Conservation (phyloP, 23 tunicate genomes). For the Oikopleura albicans region DNA sequence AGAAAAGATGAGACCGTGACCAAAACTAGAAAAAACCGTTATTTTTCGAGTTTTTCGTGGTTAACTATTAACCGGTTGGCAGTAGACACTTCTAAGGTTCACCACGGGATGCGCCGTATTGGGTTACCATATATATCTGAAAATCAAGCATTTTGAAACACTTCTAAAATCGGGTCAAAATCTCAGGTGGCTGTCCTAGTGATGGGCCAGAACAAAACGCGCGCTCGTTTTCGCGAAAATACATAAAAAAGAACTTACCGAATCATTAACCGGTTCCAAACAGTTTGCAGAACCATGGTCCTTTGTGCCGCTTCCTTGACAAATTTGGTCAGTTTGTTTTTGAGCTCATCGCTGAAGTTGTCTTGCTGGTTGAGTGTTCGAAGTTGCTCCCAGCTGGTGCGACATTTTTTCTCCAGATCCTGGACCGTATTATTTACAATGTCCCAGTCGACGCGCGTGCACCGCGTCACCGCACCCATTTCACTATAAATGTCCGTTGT, state of each 20-base stretch:
- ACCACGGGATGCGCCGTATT: no score
- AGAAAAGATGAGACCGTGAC: no score
- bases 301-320: constrained; percentile 1
- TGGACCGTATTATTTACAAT: not conserved
- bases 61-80: no score
- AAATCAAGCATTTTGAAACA: no score
- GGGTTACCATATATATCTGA: no score
- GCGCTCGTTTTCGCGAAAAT: no score
- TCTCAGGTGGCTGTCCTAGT: no score
- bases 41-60: no score
- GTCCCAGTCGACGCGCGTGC: not conserved
- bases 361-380: not conserved
- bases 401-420: constrained; percentile 13
- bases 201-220: no score
- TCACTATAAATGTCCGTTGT: constrained; percentile 48
- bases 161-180: no score
- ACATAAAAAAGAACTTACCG: constrained; percentile 41
- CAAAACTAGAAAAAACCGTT: no score
- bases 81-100: no score
- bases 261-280: not conserved
- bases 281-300: not conserved
- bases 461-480: constrained; percentile 3
- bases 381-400: not conserved
- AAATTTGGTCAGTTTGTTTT: not conserved
- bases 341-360: not conserved